Base-by-base conservation (phyloP, 2,113 vertebrate genomes). In the Tetrax tetrax region DNA sequence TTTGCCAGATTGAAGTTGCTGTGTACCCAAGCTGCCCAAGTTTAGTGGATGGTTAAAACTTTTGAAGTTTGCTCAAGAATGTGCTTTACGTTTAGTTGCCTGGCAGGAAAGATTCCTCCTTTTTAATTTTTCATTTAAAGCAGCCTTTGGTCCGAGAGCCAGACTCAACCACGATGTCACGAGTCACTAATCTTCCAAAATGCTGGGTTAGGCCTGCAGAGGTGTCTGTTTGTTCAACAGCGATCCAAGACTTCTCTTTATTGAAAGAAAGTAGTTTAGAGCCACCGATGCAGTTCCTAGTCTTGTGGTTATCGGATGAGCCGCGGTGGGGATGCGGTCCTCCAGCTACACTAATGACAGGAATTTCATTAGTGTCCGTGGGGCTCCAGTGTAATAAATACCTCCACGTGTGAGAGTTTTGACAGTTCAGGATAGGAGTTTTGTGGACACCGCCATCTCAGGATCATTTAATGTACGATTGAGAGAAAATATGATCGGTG, bases 31-130 rank as follows among this genome's bases (percentile, higher is more conserved):
- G 63, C 64, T 65, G 60, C 63, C 91, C 53, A 5, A 19, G 5
- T 53, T 92, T 47, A 7, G 31, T 47, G 57, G 75, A 33, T 81
- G 90, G 57, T 29, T 65, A 28, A 69, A 81, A 14, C 85, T 69
- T 95, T n/a, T 79, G 82, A 83, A 89, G 88, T 43, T 92, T 31
- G 57, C 85, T 95, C 83, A 60, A 43, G 92, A 95, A 89, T 93
- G 87, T 89, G 83, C 68, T 88, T 77, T 57, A 29, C 8, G 23
- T 86, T 68, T 22, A 41, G 70, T 22, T 70, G 60, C n/a, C 6
- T 82, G 72, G 65, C 83, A 50, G 80, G 71, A 50, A 80, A 74
- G 60, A 68, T 75, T 60, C 66, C 81, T 89, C 38, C 64, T 90
- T 80, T 82, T 35, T 61, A 38, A 37, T 79, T 71, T 82, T 74